A percentile compares a stretch with the other conserved stretches of the same genome.
These are phyloP conservation scores for Chrysina gloriosa DNA, from an alignment of 2,888 invertebrate species.

Conservation along the genomic window DNA sequence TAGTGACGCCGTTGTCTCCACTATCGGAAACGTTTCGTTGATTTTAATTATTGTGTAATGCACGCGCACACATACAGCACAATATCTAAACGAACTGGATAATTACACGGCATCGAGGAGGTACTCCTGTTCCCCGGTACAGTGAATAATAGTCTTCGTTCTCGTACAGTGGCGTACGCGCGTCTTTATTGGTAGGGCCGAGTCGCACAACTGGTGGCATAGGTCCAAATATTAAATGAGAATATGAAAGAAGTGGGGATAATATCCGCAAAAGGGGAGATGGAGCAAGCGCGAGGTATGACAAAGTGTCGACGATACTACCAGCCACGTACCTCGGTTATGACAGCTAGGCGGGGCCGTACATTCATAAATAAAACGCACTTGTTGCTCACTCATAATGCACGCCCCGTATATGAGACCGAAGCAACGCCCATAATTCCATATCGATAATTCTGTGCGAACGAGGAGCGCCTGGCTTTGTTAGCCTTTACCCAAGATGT, in stretches of 20 bases:
- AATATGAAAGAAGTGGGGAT: constrained; percentile 62
- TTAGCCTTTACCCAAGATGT: not conserved
- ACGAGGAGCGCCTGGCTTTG: not conserved
- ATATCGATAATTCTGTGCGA: constrained; percentile 19
- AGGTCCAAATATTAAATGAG: constrained; percentile 68
- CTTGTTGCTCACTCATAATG: constrained; percentile 73
- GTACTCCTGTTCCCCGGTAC: no score
- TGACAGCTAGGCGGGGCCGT: constrained; percentile 77
- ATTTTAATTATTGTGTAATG: no score
- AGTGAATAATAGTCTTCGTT: not conserved
- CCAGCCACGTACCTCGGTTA: constrained; percentile 75
- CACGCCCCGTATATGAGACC: constrained; percentile 65
- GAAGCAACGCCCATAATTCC: constrained; percentile 59
- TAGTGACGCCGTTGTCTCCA: no score
- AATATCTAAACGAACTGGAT: no score
- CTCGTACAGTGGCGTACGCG: constrained; percentile 8
- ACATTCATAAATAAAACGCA: constrained; percentile 78
- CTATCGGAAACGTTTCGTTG: no score
- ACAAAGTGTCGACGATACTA: constrained; percentile 64
- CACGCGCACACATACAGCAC: no score
- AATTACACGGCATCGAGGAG: no score
- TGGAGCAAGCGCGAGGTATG: constrained; percentile 64
- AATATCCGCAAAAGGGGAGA: constrained; percentile 52
- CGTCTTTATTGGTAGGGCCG: constrained; percentile 19
- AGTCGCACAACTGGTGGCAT: constrained; percentile 49